Evolutionary conservation across 2,797 vertebrate genomes (phyloP), one percentile per base, ranked within the genome.

Genomic region (Babyrousa celebensis): DNA sequence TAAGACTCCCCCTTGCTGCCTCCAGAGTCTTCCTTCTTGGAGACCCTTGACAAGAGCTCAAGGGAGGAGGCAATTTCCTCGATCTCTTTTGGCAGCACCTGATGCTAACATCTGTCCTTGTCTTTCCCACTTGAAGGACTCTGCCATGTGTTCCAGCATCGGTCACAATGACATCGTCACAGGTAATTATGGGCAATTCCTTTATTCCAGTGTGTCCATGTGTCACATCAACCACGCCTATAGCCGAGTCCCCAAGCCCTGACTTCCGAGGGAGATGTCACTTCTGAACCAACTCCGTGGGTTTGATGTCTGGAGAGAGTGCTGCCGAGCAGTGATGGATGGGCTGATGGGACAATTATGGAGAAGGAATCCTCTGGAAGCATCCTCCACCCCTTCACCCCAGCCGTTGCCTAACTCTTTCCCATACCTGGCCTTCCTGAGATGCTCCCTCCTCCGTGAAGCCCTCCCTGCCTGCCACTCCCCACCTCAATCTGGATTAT

Each of bases 271-370:
- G 56, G n/a, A 68, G 18, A 48, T 1, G 4, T 36, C n/a, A 36
- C 54, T 79, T 79, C 77, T 79, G n/a, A 58, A 16, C 10, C 32
- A 43, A 0, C 18, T 58, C 83, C 60, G 20, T 15, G 8, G 12
- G 62, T 18, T 12, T 62, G 17, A 4, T 23, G 48, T 10, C 14
- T 27, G 27, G 0, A 17, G 23, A 16, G 40, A 23, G 29, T 32
- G 80, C 32, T 0, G 4, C n/a, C 0, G 0, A 6, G 65, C 29
- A 32, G 27, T 0, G 1, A 6, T 16, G 18, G 17, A 17, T 58
- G 17, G n/a, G 32, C 52, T 62, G 52, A 10, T 2, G 23, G 27
- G 60, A 27, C 15, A 14, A 17, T 36, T 15, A 77, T 9, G 6
- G 60, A 75, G 71, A 91, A 85, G 17, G 29, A 85, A 20, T 17